Base-by-base conservation (phyloP, 2,113 vertebrate genomes). In the Mystacornis crossleyi region DNA sequence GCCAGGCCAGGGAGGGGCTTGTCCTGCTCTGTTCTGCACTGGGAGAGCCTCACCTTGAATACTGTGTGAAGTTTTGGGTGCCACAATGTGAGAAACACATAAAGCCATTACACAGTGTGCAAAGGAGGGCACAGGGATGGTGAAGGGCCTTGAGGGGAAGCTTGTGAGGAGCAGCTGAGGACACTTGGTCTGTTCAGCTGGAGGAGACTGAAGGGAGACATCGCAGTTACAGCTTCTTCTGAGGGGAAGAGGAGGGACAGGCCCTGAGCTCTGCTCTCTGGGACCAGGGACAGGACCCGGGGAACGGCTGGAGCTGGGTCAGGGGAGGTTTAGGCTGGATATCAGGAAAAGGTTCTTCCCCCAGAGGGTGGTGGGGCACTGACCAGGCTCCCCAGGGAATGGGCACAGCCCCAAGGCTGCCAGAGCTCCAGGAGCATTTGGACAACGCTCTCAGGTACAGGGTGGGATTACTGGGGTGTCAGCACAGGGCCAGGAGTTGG, bases 11-110 rank as follows among this genome's bases (percentile, higher is more conserved):
- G 6, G 29, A 64, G 28, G 33, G 21, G 10, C 6, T 57, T 34
- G 51, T 57, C 19, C 18, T 0, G 0, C 15, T 65, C 12, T 48
- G 19, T 50, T 57, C 51, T 57, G 70, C 0, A 0, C n/a, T n/a
- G 19, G 34, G 18, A 5, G n/a, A 16, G 60, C 42, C 42, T 42
- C 60, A 20, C 4, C 60, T 57, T 0, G 1, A 48, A 42, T 57
- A 25, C 1, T 57, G 51, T 29, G 51, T 18, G 34, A 29, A 28
- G 3, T 55, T 57, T 12, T 48, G 34, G n/a, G 8, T 47, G 60
- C 24, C 70, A 65, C 29, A 19, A 13, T 8, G 1, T 13, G 1
- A n/a, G 42, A 47, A 3, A n/a, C 70, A 48, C 24, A 48, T 5
- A 2, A 18, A 73, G 1, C 18, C 4, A 8, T n/a, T 5, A 47